Percentiles rank a stretch among this genome's conserved stretches.
These are phyloP conservation scores for Spodoptera litura DNA, from an alignment of 1,140 invertebrate genomes.

Conservation along the genomic window DNA sequence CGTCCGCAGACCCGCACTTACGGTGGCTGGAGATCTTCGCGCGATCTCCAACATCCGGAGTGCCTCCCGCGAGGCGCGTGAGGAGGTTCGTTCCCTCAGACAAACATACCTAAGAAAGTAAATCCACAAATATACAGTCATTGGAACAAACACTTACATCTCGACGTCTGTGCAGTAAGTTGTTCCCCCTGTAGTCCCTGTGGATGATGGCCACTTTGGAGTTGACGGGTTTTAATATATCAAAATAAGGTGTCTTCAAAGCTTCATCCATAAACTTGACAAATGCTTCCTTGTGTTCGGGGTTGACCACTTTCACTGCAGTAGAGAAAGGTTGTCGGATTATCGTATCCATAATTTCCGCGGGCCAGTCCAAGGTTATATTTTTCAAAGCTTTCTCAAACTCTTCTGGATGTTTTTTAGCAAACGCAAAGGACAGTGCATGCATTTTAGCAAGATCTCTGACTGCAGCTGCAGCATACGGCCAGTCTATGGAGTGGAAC, in stretches of 20 bases:
- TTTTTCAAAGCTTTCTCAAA: constrained; percentile 51
- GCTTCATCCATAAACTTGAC: constrained; percentile 5
- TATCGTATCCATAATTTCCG: not conserved
- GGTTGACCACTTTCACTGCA: not conserved
- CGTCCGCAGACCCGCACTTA: too few species aligned
- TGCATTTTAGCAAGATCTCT: constrained; percentile 53
- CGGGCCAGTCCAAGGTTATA: not conserved
- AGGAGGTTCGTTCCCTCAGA: too few species aligned
- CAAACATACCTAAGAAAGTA: too few species aligned
- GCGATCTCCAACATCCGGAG: too few species aligned
- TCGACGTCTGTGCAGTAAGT: constrained; percentile 54
- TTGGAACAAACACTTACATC: constrained; percentile 16
- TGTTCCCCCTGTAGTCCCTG: constrained; percentile 53
- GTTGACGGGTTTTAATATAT: not conserved
- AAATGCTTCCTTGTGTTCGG: not conserved
- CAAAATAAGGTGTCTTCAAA: constrained; percentile 12
- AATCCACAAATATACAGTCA: too few species aligned
- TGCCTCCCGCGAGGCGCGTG: too few species aligned
- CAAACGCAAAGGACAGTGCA: constrained; percentile 51
- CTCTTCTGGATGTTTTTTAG: constrained; percentile 53
- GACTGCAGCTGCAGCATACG: constrained; percentile 51
- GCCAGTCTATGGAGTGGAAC: constrained; percentile 55
- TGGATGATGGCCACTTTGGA: constrained; percentile 39
- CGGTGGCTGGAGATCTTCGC: too few species aligned
- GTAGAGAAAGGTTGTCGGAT: not conserved